Conservation (phyloP, 2,113 vertebrate genomes). For the Engraulis encrasicolus region DNA sequence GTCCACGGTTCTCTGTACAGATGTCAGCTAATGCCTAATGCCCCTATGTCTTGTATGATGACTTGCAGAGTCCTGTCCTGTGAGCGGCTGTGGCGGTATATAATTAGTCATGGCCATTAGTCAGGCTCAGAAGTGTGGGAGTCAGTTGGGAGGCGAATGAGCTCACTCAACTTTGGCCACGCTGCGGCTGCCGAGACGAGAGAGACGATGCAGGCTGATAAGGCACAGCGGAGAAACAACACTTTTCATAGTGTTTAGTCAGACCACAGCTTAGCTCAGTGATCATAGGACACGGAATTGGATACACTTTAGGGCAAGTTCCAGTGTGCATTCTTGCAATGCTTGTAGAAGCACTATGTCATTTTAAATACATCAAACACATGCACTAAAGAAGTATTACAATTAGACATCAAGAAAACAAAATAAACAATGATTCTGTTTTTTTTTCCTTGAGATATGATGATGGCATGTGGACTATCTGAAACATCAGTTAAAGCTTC, state of each 20-base stretch:
- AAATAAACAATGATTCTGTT: background rate
- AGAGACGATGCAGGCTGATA: background rate
- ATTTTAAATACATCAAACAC: background rate
- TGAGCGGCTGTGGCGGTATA: background rate
- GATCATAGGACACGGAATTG: background rate
- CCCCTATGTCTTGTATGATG: too few species aligned
- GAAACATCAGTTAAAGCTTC: background rate
- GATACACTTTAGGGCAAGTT: background rate
- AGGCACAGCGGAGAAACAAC: background rate
- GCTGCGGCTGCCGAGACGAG: background rate
- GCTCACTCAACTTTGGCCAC: background rate
- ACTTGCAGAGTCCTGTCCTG: too few species aligned
- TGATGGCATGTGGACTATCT: background rate
- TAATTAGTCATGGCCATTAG: background rate
- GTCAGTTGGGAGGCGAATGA: background rate
- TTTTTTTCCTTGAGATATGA: background rate
- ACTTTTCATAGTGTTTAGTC: background rate
- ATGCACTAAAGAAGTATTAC: conserved; percentile 11
- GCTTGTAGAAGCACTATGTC: conserved; percentile 13
- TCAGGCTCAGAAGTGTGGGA: background rate
- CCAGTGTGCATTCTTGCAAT: background rate
- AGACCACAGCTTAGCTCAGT: background rate
- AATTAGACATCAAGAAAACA: background rate
- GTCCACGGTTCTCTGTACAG: too few species aligned
- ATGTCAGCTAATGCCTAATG: too few species aligned